Evolutionary conservation across 2,113 vertebrate species (phyloP).

Genomic region (Ellobius talpinus): DNA sequence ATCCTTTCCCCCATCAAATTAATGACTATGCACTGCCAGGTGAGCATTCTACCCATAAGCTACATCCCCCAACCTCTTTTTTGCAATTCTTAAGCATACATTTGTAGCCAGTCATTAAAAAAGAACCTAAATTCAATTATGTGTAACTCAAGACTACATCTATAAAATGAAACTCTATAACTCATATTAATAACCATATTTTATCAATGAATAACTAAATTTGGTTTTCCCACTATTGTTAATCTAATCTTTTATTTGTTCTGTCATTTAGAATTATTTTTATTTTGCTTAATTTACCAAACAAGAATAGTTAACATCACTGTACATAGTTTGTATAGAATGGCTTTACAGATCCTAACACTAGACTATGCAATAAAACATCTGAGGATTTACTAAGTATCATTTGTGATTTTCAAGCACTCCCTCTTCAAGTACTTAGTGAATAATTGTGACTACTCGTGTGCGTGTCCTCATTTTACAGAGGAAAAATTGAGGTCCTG

Average conservation of each 20-base stretch:
- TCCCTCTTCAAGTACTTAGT: neutral
- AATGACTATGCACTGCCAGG: neutral
- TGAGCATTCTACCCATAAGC: neutral
- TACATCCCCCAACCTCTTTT: neutral
- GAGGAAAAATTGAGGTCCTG: constrained; percentile 8
- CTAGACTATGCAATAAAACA: neutral
- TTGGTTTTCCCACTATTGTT: constrained; percentile 21
- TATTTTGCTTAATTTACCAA: constrained; percentile 42
- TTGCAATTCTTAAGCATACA: constrained; percentile 22
- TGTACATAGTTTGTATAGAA: constrained; percentile 3
- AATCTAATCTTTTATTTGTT: constrained; percentile 52
- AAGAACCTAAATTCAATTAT: constrained; percentile 38
- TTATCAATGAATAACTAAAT: constrained; percentile 43
- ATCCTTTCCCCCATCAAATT: neutral
- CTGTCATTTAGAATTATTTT: constrained; percentile 48
- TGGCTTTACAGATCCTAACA: constrained; percentile 36
- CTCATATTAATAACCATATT: constrained; percentile 17
- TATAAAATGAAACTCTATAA: constrained; percentile 14
- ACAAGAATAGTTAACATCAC: neutral
- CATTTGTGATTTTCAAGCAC: constrained; percentile 48
- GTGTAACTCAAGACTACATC: constrained; percentile 37
- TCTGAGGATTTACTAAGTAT: constrained; percentile 28
- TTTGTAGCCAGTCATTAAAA: constrained; percentile 23
- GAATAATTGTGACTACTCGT: constrained; percentile 16
- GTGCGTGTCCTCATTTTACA: constrained; percentile 13